Evolutionary conservation across 1,140 invertebrate species (phyloP).

Genomic region (Choristoneura fumiferana): DNA sequence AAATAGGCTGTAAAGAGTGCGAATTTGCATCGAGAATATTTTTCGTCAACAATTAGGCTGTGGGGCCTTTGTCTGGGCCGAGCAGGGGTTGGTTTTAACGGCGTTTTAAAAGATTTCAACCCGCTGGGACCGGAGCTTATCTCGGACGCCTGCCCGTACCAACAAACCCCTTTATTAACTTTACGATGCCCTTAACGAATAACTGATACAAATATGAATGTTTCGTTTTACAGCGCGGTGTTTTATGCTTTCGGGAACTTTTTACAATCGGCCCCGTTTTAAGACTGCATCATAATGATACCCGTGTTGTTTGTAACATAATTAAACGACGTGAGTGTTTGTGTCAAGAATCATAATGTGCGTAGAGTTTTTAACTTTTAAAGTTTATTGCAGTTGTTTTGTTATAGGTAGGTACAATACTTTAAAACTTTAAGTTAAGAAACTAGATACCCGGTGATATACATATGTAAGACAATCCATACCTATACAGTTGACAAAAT

Average conservation of each 20-base stretch:
- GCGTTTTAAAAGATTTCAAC: slow-evolving; percentile 75
- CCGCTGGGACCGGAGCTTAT: slow-evolving; percentile 58
- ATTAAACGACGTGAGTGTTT: slow-evolving; percentile 6
- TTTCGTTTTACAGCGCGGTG: slow-evolving; percentile 55
- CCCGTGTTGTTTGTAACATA: background rate
- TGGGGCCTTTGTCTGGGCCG: slow-evolving; percentile 67
- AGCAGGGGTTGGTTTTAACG: slow-evolving; percentile 69
- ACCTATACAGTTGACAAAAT: too few species aligned
- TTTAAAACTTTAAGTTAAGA: too few species aligned
- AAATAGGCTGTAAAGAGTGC: slow-evolving; percentile 70
- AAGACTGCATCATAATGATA: slow-evolving; percentile 14
- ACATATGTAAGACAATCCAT: too few species aligned
- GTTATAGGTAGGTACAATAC: too few species aligned
- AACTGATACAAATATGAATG: slow-evolving; percentile 73
- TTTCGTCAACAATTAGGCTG: slow-evolving; percentile 74
- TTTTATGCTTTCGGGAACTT: slow-evolving; percentile 56
- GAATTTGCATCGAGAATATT: slow-evolving; percentile 75
- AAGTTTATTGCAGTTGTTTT: too few species aligned
- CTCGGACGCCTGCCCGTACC: slow-evolving; percentile 66
- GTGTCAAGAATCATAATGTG: background rate
- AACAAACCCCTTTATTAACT: slow-evolving; percentile 75
- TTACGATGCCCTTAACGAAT: slow-evolving; percentile 73
- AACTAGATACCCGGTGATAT: too few species aligned
- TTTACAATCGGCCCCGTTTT: slow-evolving; percentile 41
- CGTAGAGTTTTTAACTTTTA: too few species aligned